phyloP scores from a whole-genome alignment of 1,140 invertebrate genomes.

The Drosophila busckii region DNA sequence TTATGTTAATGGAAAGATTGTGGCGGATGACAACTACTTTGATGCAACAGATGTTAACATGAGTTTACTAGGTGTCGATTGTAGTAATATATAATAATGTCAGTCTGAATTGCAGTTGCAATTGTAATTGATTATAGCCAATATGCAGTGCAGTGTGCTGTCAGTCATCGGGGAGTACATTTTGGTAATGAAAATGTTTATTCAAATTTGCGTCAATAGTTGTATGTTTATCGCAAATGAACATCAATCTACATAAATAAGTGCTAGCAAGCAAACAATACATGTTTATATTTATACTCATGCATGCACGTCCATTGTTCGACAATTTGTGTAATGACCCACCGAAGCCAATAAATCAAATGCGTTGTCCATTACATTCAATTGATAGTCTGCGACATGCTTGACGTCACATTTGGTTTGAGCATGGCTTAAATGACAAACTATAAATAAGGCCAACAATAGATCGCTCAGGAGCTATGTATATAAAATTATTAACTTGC shows the following conservation, averaged over 20 bases:
- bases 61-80: neutral
- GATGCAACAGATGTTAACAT: neutral
- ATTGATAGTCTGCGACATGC: neutral
- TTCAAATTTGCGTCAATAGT: conserved; percentile 70
- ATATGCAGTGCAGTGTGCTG: neutral
- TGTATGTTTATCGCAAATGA: conserved; percentile 60
- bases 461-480: too few relatives aligned
- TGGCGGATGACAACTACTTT: neutral
- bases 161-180: conserved; percentile 45
- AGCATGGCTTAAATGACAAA: neutral
- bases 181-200: conserved; percentile 75
- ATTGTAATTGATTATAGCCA: neutral
- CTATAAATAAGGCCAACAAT: neutral
- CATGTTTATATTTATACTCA: conserved; percentile 5
- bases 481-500: too few relatives aligned
- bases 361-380: conserved; percentile 48
- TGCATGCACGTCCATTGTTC: conserved; percentile 44
- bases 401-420: conserved; percentile 30
- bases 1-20: neutral
- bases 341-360: conserved; percentile 74
- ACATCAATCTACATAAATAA: conserved; percentile 67
- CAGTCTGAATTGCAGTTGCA: too few relatives aligned
- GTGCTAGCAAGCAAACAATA: conserved; percentile 13
- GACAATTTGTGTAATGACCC: conserved; percentile 70
- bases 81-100: too few relatives aligned